Evolutionary conservation across 2,797 vertebrate species (phyloP).

Genomic region (Liparis tanakae): DNA sequence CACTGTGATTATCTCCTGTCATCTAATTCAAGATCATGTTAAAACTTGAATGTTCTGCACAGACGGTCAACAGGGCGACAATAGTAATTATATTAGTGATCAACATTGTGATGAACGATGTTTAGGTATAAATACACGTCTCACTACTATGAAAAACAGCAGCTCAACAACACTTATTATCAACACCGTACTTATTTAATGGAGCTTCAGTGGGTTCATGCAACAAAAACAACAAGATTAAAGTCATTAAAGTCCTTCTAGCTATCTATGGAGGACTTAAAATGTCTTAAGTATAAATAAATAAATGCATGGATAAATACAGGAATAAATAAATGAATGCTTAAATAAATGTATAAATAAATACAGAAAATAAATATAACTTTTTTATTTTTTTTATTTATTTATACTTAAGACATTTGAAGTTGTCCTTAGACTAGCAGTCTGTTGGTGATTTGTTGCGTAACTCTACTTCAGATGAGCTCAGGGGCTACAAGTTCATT

Average conservation of each 20-base stretch:
- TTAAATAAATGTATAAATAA: no score
- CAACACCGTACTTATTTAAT: neutral
- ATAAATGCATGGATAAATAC: no score
- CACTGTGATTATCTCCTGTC: constrained; percentile 33
- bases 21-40: constrained; percentile 43
- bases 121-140: neutral
- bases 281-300: no score
- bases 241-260: neutral
- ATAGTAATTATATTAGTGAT: constrained; percentile 33
- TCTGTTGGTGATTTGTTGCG: neutral
- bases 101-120: neutral
- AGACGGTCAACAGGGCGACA: constrained; percentile 19
- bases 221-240: neutral
- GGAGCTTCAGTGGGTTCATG: neutral
- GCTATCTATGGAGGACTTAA: neutral
- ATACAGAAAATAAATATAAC: no score
- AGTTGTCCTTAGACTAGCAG: neutral
- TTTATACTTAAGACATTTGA: no score
- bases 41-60: constrained; percentile 21
- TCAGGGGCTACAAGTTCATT: neutral
- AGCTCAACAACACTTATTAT: neutral
- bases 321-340: no score
- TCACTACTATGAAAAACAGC: neutral
- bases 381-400: no score
- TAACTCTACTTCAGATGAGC: neutral